Conservation (phyloP, 2,113 vertebrate genomes). For the Onychorhynchus coronatus region DNA sequence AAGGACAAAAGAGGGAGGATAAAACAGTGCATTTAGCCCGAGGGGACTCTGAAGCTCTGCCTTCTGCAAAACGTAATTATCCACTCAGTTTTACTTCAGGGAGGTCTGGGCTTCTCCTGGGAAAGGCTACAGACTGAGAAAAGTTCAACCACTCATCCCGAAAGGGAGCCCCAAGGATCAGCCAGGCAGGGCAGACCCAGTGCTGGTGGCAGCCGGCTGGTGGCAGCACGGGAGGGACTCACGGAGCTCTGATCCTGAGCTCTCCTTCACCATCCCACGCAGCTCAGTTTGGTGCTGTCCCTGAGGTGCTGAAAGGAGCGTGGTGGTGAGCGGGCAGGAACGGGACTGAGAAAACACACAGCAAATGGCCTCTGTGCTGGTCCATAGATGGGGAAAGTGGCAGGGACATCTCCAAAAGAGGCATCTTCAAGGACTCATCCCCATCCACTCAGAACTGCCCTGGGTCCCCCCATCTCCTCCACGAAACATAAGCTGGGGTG, state of each 20-base stretch:
- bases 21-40: neutral
- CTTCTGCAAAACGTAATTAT: neutral
- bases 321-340: neutral
- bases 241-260: neutral
- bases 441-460: neutral
- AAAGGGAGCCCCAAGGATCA: neutral
- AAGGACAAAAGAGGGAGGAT: neutral
- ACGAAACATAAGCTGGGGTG: neutral
- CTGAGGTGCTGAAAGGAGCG: neutral
- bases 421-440: neutral
- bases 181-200: neutral
- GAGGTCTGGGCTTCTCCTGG: neutral
- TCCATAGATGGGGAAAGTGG: neutral
- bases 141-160: neutral
- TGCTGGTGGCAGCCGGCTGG: neutral
- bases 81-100: neutral
- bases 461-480: too few species aligned
- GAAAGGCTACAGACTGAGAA: neutral
- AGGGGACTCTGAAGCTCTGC: neutral
- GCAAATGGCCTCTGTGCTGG: neutral
- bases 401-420: neutral
- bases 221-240: neutral
- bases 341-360: neutral
- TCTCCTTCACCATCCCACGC: neutral
- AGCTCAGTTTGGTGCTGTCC: neutral